Base-by-base conservation (phyloP, 1,140 invertebrate genomes). In the Zophobas morio region DNA sequence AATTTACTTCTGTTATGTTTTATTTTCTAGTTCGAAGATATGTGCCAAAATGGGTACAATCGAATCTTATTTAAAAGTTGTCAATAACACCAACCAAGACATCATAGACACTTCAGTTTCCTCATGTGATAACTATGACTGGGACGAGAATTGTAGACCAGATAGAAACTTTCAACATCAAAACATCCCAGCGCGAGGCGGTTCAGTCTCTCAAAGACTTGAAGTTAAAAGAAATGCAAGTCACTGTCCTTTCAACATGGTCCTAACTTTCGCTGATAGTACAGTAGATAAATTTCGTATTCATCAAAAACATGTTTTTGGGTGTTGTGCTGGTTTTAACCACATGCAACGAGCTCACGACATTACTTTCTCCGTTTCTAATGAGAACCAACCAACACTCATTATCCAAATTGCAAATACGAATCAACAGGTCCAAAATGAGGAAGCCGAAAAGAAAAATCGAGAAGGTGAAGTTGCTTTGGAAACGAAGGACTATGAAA, bases 391-490 rank as follows among this genome's bases (percentile, higher is more conserved):
- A 20, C 20, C 20, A 20, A 6, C 2, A 51, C 2, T 51, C 2
- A 51, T 6, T n/a, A 51, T 51, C 49, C 6, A 4, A 36, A 60
- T 60, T 36, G 35, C 36, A 60, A 60, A 60, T 6, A 60, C 56
- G 4, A 36, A 60, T 8, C 34, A 60, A 39, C 56, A 60, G 34
- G 36, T 60, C 3, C 56, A 60, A 39, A 39, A 60, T 37, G 6
- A 60, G 2, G n/a, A 37, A 60, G 56, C 56, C 8, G 56, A 60
- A 39, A 6, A 39, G 36, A 8, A 5, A 36, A 60, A 60, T 3
- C 36, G 39, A 39, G 56, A 60, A 60, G 56, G 56, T 37, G 36
- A 60, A 36, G 56, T 20, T 8, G 34, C 56, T 2, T 8, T 39
- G 34, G 20, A 39, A 39, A 3, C 36, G 34, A 60, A 60, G 20